A percentile compares a stretch with the other conserved stretches of the same genome.
Evolutionary conservation across 2,888 invertebrate species (phyloP).

Genomic region (Patella ulyssiponensis): DNA sequence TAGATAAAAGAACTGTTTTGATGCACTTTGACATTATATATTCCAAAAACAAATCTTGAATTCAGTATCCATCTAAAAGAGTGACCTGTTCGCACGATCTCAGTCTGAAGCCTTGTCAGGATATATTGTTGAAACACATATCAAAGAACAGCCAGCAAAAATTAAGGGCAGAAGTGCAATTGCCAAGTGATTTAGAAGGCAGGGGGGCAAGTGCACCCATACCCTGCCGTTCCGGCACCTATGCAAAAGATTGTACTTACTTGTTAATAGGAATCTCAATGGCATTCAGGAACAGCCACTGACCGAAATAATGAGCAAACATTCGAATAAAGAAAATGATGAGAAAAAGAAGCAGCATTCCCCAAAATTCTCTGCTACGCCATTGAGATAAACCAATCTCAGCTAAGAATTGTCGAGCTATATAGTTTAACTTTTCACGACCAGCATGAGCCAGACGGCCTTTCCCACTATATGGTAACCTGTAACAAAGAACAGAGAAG

Average conservation of each 20-base stretch:
- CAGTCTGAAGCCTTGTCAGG: no score
- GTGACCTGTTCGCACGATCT: no score
- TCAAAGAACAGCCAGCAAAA: no score
- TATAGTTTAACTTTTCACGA: slow-evolving; percentile 62
- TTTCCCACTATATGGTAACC: slow-evolving; percentile 58
- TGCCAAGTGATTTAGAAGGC: no score
- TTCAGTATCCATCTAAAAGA: no score
- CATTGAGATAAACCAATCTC: slow-evolving; percentile 69
- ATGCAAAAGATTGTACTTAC: slow-evolving; percentile 46
- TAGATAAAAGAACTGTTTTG: no score
- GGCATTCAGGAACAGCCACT: slow-evolving; percentile 66
- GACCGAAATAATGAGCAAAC: slow-evolving; percentile 67
- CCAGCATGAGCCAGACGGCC: slow-evolving; percentile 53
- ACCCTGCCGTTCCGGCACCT: no score
- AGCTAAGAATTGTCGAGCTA: slow-evolving; percentile 63
- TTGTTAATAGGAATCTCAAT: slow-evolving; percentile 67
- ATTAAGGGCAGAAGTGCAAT: no score
- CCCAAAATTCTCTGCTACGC: slow-evolving; percentile 70
- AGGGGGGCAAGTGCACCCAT: no score
- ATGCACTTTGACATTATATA: no score
- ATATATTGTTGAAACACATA: no score
- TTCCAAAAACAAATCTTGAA: no score
- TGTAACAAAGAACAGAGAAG: slow-evolving; percentile 34
- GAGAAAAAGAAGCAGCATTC: slow-evolving; percentile 66
- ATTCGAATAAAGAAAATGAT: slow-evolving; percentile 66